These are phyloP conservation scores for Hemibagrus wyckioides DNA, from an alignment of 2,113 vertebrate genomes.

Conservation along the genomic window DNA sequence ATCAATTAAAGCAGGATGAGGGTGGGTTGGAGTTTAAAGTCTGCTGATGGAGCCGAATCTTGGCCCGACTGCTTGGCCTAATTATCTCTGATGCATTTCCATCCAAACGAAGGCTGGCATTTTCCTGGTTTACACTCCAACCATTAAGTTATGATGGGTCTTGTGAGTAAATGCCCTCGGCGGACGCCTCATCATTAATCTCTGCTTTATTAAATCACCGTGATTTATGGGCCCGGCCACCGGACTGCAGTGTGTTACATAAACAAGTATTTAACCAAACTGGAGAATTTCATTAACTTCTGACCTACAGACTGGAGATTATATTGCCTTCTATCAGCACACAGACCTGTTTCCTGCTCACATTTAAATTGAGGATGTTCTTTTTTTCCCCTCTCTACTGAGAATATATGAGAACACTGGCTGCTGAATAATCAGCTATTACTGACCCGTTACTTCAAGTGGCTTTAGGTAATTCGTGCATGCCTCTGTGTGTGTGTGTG, in stretches of 20 bases:
- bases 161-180: slow-evolving; percentile 72
- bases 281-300: slow-evolving; percentile 79
- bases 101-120: slow-evolving; percentile 68
- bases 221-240: slow-evolving; percentile 75
- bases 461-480: slow-evolving; percentile 37
- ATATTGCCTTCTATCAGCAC: slow-evolving; percentile 51
- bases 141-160: slow-evolving; percentile 70
- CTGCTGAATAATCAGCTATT: slow-evolving; percentile 29
- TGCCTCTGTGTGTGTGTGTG: not conserved
- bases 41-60: slow-evolving; percentile 48
- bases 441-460: slow-evolving; percentile 26
- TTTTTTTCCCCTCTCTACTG: not conserved
- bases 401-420: slow-evolving; percentile 31
- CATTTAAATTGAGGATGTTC: not conserved
- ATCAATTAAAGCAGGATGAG: slow-evolving; percentile 22
- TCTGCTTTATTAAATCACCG: slow-evolving; percentile 78
- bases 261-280: slow-evolving; percentile 78
- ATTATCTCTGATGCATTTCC: slow-evolving; percentile 67
- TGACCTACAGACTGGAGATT: slow-evolving; percentile 70
- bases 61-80: slow-evolving; percentile 62
- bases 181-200: slow-evolving; percentile 76
- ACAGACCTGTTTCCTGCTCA: slow-evolving; percentile 15
- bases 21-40: not conserved
- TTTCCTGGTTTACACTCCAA: slow-evolving; percentile 70
- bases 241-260: slow-evolving; percentile 70